phyloP scores from a whole-genome alignment of 2,888 invertebrate genomes.

The Patella pellucida region DNA sequence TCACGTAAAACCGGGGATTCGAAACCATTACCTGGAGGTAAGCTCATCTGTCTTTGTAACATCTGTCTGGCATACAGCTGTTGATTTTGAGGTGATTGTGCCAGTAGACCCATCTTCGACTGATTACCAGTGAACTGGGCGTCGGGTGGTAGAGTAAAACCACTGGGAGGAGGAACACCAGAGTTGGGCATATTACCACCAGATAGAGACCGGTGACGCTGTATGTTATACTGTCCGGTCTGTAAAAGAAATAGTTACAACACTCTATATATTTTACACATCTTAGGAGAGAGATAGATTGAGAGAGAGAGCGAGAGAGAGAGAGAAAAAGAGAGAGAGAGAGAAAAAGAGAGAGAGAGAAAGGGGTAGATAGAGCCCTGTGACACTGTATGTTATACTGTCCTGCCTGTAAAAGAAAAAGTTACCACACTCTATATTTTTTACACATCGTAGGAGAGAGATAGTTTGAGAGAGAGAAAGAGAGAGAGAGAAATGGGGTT shows the following conservation, averaged over 20 bases:
- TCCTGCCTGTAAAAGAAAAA: constrained; percentile 24
- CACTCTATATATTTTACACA: too few relatives aligned
- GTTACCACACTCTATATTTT: too few relatives aligned
- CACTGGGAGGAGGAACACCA: constrained; percentile 51
- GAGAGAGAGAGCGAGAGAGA: too few relatives aligned
- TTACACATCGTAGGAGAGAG: too few relatives aligned
- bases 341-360: constrained; percentile 30
- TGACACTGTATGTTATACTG: constrained; percentile 41
- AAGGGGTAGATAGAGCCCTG: too few relatives aligned
- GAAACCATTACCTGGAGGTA: too few relatives aligned
- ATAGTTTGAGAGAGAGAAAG: too few relatives aligned
- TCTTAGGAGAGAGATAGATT: too few relatives aligned
- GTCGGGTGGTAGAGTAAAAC: constrained; percentile 58
- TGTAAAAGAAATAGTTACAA: constrained; percentile 5
- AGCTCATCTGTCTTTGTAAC: constrained; percentile 57
- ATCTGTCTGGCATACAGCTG: constrained; percentile 71
- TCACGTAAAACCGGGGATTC: too few relatives aligned
- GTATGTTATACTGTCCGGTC: constrained; percentile 38
- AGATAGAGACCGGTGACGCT: constrained; percentile 56
- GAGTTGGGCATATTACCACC: constrained; percentile 55
- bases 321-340: constrained; percentile 41
- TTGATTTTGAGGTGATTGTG: constrained; percentile 70
- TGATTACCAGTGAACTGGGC: constrained; percentile 48
- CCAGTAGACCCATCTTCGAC: neutral
- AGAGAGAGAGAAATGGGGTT: too few relatives aligned